Evolutionary conservation across 1,140 invertebrate genomes (phyloP).

Genomic region (Tyrophagus putrescentiae): DNA sequence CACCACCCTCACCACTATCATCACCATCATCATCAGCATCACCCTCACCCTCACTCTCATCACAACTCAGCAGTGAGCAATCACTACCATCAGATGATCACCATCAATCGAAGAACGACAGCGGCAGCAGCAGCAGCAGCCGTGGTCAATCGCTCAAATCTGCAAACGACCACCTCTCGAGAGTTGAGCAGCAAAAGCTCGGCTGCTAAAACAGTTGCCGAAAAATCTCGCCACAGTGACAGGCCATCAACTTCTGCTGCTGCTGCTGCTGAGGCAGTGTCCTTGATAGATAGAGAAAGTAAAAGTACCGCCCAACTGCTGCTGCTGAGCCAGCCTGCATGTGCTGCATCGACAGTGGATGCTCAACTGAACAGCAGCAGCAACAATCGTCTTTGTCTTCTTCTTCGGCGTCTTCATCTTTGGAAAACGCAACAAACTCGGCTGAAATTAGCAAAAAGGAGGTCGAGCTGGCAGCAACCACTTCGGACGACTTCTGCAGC

Average conservation of each 20-base stretch:
- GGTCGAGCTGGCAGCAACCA: too few relatives aligned
- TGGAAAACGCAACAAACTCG: too few relatives aligned
- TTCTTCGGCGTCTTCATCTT: too few relatives aligned
- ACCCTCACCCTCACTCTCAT: neutral
- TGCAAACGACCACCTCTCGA: neutral
- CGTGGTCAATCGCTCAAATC: neutral
- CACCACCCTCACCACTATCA: neutral
- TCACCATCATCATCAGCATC: too few relatives aligned
- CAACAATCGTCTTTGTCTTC: too few relatives aligned
- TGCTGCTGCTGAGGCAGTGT: neutral
- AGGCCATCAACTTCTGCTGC: neutral
- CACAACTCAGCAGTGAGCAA: neutral
- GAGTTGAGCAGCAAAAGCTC: neutral
- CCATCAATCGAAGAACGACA: neutral
- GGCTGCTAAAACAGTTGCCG: neutral
- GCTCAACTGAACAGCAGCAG: too few relatives aligned
- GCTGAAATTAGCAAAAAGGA: too few relatives aligned
- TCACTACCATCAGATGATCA: neutral
- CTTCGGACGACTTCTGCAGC: too few relatives aligned
- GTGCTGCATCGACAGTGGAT: too few relatives aligned
- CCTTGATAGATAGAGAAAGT: neutral
- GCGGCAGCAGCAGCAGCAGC: neutral
- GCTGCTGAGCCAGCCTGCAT: too few relatives aligned
- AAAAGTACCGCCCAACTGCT: too few relatives aligned
- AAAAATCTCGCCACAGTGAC: neutral